Evolutionary conservation across 2,113 vertebrate genomes (phyloP).

Genomic region (Dendropsophus ebraccatus): DNA sequence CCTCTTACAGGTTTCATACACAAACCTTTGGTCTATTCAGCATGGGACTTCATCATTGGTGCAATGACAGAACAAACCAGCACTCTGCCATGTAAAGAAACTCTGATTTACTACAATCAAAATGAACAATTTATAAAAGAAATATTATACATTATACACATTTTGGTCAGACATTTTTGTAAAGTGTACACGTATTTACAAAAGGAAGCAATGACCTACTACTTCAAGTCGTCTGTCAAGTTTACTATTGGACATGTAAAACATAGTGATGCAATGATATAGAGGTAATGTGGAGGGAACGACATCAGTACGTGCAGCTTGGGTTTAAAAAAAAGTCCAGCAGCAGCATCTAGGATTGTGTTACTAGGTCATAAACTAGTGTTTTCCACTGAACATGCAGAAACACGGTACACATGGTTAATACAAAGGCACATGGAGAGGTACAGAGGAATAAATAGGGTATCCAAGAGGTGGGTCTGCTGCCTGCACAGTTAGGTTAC

Average conservation of each 20-base stretch:
- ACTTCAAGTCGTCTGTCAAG: conserved; percentile 66
- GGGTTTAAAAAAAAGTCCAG: background rate
- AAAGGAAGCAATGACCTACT: conserved; percentile 62
- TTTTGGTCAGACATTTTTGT: conserved; percentile 60
- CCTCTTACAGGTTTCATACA: too few relatives aligned
- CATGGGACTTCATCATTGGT: too few relatives aligned
- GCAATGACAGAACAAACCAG: too few relatives aligned
- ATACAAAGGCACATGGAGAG: conserved; percentile 84
- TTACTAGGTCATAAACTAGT: background rate
- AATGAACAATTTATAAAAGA: conserved; percentile 63
- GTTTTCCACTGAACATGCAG: background rate
- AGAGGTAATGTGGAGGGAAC: conserved; percentile 22
- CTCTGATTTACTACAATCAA: conserved; percentile 23
- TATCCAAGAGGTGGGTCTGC: conserved; percentile 95
- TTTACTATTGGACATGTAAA: conserved; percentile 47
- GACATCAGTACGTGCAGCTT: conserved; percentile 8
- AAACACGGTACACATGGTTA: conserved; percentile 66
- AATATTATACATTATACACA: conserved; percentile 66
- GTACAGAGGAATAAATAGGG: conserved; percentile 89
- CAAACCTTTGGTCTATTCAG: too few relatives aligned
- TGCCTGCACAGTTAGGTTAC: conserved; percentile 93
- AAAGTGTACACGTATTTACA: conserved; percentile 56
- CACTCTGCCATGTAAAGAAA: background rate
- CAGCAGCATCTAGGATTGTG: background rate
- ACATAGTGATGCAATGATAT: conserved; percentile 8